Evolutionary conservation across 2,797 vertebrate species (phyloP), one percentile per base, ranked within the genome.

Genomic region (Austrolebias charrua): DNA sequence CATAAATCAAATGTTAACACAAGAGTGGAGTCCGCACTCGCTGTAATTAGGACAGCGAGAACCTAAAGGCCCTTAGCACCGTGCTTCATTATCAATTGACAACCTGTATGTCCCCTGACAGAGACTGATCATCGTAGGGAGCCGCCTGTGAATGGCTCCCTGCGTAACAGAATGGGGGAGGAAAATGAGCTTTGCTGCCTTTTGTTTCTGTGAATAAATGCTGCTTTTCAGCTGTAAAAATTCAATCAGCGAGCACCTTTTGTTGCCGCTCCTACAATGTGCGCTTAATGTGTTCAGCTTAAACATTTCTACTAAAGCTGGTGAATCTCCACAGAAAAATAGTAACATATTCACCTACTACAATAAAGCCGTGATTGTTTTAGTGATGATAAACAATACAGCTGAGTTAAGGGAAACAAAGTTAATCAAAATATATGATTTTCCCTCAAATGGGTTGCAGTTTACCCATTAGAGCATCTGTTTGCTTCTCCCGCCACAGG

Each of bases 1-100:
- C 94, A 98, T 96, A 96, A 98, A 98, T 98, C 95, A 96, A 94
- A 92, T 92, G 93, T 92, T 95, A 94, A 95, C 94, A 94, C 92
- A 95, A 64, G 91, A 92, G 81, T 94, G 92, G 94, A 95, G 92
- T 90, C 90, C 90, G 92, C 82, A 78, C 86, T 93, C 90, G 81
- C 90, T 93, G 90, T 95, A 96, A 97, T 97, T 95, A 95, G 95
- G 92, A 87, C 88, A 89, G 88, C 89, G 86, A 90, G 90, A 84
- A 91, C 89, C 89, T 90, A 86, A 93, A 93, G 92, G 94, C 93
- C 92, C 86, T 91, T 86, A 89, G 76, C 88, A 82, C 80, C 82
- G 85, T 79, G 82, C 89, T 92, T 92, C 81, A 84, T 93, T 95
- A 95, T 86, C 93, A 93, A 94, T 76, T 93, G 94, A 95, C 93